Conservation (phyloP, 1,140 invertebrate species). For the Orius laevigatus region DNA sequence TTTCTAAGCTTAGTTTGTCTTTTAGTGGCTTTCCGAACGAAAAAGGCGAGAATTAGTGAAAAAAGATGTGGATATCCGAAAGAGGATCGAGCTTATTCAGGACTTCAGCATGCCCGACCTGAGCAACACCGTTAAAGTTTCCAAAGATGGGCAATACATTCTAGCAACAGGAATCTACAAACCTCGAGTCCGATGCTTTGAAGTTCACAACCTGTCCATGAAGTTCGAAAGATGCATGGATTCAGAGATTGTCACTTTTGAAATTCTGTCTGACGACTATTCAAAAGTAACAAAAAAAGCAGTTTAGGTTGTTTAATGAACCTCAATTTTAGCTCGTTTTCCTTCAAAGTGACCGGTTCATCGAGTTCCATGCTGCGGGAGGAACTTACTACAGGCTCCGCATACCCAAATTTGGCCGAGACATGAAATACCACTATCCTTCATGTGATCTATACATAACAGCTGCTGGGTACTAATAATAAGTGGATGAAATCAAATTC, state of each 20-base stretch:
- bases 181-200: slow-evolving; percentile 88
- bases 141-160: slow-evolving; percentile 86
- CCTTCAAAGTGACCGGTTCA: slow-evolving; percentile 68
- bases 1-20: slow-evolving; percentile 21
- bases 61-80: slow-evolving; percentile 75
- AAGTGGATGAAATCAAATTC: neutral
- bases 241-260: slow-evolving; percentile 80
- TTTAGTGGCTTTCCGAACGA: slow-evolving; percentile 83
- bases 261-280: slow-evolving; percentile 78
- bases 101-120: slow-evolving; percentile 98
- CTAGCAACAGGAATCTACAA: slow-evolving; percentile 92
- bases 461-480: slow-evolving; percentile 53
- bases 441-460: slow-evolving; percentile 86
- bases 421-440: slow-evolving; percentile 79
- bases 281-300: slow-evolving; percentile 44
- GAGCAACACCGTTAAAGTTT: slow-evolving; percentile 66
- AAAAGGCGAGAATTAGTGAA: slow-evolving; percentile 72
- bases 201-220: slow-evolving; percentile 87
- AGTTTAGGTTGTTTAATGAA: slow-evolving; percentile 1
- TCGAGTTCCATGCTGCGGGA: slow-evolving; percentile 89
- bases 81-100: slow-evolving; percentile 90
- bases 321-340: slow-evolving; percentile 47
- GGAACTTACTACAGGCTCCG: slow-evolving; percentile 81
- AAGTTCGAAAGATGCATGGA: slow-evolving; percentile 99
- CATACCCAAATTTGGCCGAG: slow-evolving; percentile 89